Conservation (phyloP, 2,113 vertebrate species). For the Myotis davidii region DNA sequence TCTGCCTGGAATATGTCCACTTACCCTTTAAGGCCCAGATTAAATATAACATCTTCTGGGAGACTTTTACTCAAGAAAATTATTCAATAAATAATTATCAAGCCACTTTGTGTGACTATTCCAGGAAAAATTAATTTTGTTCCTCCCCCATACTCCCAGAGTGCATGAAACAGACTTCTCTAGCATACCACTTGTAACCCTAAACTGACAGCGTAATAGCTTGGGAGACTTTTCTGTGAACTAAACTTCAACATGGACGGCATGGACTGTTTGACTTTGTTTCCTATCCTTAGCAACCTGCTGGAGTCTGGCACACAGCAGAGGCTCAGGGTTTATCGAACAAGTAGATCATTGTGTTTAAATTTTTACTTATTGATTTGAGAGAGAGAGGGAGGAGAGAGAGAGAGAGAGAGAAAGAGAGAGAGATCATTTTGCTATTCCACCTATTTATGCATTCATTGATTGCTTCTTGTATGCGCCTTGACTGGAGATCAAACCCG, state of each 20-base stretch:
- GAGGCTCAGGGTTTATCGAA: neutral
- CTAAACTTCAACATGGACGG: neutral
- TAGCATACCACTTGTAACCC: neutral
- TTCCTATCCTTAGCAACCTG: neutral
- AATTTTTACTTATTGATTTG: neutral
- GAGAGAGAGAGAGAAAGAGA: no score
- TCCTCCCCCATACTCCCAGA: neutral
- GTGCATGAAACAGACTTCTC: neutral
- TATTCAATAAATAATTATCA: constrained; percentile 10
- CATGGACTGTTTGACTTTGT: neutral
- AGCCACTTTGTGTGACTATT: neutral
- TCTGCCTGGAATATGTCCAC: constrained; percentile 13
- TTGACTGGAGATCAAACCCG: neutral
- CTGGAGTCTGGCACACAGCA: neutral
- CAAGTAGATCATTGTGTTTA: neutral
- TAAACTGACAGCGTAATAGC: neutral
- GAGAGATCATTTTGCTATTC: neutral
- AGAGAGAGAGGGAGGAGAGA: neutral
- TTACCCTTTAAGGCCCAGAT: constrained; percentile 20
- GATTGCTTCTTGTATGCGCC: neutral
- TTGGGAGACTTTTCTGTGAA: neutral
- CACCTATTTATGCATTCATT: neutral
- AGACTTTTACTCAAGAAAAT: constrained; percentile 45
- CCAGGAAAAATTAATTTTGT: neutral
- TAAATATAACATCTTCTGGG: constrained; percentile 10